Conservation (phyloP, 2,888 invertebrate genomes). For the Oscheius sp. region DNA sequence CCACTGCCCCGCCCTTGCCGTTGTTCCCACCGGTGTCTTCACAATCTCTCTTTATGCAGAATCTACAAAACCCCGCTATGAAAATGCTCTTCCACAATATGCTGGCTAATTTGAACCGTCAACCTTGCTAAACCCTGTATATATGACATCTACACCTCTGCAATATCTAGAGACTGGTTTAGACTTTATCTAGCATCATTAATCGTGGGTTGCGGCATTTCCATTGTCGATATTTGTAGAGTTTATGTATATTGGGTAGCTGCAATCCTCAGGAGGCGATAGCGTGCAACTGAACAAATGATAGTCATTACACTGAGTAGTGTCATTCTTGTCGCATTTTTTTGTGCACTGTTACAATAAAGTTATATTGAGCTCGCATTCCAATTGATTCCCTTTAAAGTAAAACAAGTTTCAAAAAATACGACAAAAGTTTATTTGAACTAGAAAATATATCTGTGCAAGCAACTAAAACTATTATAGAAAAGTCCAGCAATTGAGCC, state of each 20-base stretch:
- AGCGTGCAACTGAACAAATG: slow-evolving; percentile 14
- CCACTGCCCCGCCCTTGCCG: slow-evolving; percentile 32
- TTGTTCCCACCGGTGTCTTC: slow-evolving; percentile 30
- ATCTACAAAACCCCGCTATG: slow-evolving; percentile 48
- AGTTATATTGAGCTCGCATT: too few species aligned
- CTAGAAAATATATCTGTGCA: too few species aligned
- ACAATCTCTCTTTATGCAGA: slow-evolving; percentile 32
- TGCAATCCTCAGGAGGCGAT: slow-evolving; percentile 28
- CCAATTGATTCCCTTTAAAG: slow-evolving; percentile 11
- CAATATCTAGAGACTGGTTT: slow-evolving; percentile 30
- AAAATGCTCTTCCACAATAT: slow-evolving; percentile 42
- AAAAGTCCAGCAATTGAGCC: slow-evolving; percentile 16
- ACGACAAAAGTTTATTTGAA: neutral
- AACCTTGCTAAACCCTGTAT: slow-evolving; percentile 2
- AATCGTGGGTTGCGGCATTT: slow-evolving; percentile 20
- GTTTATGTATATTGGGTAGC: slow-evolving; percentile 18
- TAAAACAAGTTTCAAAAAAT: neutral
- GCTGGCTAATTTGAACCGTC: slow-evolving; percentile 27
- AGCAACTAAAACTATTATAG: too few species aligned
- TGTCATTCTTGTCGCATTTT: slow-evolving; percentile 27
- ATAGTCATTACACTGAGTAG: slow-evolving; percentile 23
- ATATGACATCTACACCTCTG: slow-evolving; percentile 11
- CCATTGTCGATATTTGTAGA: neutral
- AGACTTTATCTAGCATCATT: slow-evolving; percentile 17
- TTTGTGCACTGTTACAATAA: slow-evolving; percentile 9